phyloP scores from a whole-genome alignment of 2,888 invertebrate genomes.

The Diaperis boleti region DNA sequence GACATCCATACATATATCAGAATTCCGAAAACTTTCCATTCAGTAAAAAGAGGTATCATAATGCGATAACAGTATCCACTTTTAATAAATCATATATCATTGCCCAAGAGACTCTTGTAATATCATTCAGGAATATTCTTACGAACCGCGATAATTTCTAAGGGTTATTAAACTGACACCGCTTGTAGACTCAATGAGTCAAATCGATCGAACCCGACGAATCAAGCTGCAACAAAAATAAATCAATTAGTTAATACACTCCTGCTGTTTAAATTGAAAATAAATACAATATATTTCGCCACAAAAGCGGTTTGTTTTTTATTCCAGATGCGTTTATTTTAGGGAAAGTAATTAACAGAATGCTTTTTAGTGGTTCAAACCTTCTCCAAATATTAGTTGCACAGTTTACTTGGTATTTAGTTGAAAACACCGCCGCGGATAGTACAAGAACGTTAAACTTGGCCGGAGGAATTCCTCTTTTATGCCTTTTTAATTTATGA shows the following conservation, averaged over 20 bases:
- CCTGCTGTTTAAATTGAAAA: conserved; percentile 12
- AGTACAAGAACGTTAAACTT: conserved; percentile 24
- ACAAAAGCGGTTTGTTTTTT: conserved; percentile 20
- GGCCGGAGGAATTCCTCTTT: conserved; percentile 21
- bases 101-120: conserved; percentile 29
- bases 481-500: conserved; percentile 30
- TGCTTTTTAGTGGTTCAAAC: conserved; percentile 38
- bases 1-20: conserved; percentile 42
- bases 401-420: conserved; percentile 38
- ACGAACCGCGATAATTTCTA: conserved; percentile 20
- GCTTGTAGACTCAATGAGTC: too few relatives aligned
- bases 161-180: background rate
- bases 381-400: conserved; percentile 40
- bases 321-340: conserved; percentile 35
- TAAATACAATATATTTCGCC: conserved; percentile 16
- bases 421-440: conserved; percentile 30
- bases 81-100: conserved; percentile 45
- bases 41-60: conserved; percentile 42
- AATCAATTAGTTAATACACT: conserved; percentile 27
- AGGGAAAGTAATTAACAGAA: conserved; percentile 36
- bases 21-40: conserved; percentile 40
- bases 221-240: too few relatives aligned
- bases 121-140: conserved; percentile 29
- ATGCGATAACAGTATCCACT: conserved; percentile 43
- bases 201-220: too few relatives aligned